Conservation (phyloP, 2,888 invertebrate genomes). For the Anaspis maculata region DNA sequence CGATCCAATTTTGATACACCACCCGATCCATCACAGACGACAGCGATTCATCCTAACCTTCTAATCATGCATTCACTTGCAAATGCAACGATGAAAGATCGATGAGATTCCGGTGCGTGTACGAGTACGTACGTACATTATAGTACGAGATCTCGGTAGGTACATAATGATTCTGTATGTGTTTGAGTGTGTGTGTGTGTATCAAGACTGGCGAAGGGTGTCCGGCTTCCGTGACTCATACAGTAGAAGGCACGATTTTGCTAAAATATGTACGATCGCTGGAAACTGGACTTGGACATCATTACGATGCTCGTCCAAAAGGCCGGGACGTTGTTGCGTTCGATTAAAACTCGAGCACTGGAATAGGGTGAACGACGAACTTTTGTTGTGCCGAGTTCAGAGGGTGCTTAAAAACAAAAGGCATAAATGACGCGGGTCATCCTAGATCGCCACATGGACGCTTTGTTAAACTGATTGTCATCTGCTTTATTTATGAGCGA, state of each 20-base stretch:
- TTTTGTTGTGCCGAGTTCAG: background rate
- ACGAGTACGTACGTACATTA: too few relatives aligned
- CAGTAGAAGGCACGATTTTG: constrained; percentile 14
- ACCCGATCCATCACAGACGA: constrained; percentile 39
- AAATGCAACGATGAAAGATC: constrained; percentile 39
- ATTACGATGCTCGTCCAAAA: constrained; percentile 6
- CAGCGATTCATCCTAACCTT: constrained; percentile 37
- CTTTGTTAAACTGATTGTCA: constrained; percentile 40
- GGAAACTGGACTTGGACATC: constrained; percentile 13
- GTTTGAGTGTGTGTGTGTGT: too few relatives aligned
- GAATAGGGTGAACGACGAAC: constrained; percentile 20
- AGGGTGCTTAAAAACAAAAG: constrained; percentile 39
- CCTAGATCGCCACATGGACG: constrained; percentile 28
- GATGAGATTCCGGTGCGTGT: constrained; percentile 35
- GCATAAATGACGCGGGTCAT: constrained; percentile 38
- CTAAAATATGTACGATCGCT: constrained; percentile 15
- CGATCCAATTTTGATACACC: constrained; percentile 40
- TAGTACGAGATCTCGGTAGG: too few relatives aligned
- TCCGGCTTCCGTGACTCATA: constrained; percentile 30
- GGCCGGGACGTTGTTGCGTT: constrained; percentile 21
- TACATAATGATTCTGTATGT: too few relatives aligned
- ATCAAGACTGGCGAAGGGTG: constrained; percentile 38
- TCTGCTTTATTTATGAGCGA: constrained; percentile 40
- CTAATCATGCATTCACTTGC: constrained; percentile 43
- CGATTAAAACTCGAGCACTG: constrained; percentile 35